A percentile compares a stretch with the other conserved stretches of the same genome.
Evolutionary conservation across 1,140 invertebrate genomes (phyloP).

Genomic region (Drosophila suzukii): DNA sequence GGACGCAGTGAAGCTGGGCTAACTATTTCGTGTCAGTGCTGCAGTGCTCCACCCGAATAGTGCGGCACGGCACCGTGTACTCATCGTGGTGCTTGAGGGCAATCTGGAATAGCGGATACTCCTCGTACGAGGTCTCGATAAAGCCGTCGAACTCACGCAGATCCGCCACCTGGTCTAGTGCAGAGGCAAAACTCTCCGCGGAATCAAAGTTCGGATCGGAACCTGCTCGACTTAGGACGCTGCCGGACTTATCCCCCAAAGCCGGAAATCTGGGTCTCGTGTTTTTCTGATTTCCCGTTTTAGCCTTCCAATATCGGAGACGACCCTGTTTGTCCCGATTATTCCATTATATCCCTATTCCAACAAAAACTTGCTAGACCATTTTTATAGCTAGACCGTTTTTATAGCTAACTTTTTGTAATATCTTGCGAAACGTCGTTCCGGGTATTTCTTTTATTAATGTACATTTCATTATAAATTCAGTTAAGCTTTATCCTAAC

Average conservation of each 20-base stretch:
- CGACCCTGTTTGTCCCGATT: too few species aligned
- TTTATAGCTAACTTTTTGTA: too few species aligned
- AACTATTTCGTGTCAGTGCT: conserved; percentile 96
- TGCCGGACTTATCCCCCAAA: conserved; percentile 65
- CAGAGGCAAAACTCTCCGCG: conserved; percentile 96
- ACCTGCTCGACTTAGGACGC: conserved; percentile 80
- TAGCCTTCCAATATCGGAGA: too few species aligned
- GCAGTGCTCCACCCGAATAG: conserved; percentile 93
- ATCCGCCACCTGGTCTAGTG: conserved; percentile 96
- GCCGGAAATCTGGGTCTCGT: too few species aligned
- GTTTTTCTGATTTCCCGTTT: too few species aligned
- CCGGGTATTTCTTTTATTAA: too few species aligned
- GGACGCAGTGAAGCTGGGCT: conserved; percentile 96
- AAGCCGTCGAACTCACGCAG: conserved; percentile 95
- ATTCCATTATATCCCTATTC: too few species aligned
- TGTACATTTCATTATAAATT: background rate
- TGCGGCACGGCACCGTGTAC: conserved; percentile 85
- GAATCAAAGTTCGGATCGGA: conserved; percentile 89
- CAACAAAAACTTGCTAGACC: too few species aligned
- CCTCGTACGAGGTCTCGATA: conserved; percentile 82
- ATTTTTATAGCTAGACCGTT: too few species aligned
- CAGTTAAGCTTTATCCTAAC: too few species aligned
- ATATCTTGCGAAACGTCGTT: too few species aligned
- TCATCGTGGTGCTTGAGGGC: conserved; percentile 80
- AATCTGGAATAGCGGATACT: conserved; percentile 79